Base-by-base conservation (phyloP, 1,140 invertebrate species). In the Drosophila bifasciata region DNA sequence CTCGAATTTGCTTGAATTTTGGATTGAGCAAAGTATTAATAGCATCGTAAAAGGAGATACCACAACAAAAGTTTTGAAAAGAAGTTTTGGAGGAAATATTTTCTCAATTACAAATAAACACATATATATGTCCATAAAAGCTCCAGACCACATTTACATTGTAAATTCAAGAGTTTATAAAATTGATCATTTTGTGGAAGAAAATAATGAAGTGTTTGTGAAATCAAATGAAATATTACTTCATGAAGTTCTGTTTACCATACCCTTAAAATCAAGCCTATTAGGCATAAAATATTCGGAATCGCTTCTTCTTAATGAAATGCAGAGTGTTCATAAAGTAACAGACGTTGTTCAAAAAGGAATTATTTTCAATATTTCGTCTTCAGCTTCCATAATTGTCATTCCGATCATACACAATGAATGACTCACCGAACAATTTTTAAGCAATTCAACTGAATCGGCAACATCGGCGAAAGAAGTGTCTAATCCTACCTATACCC, bases 171-270 rank as follows among this genome's bases (percentile, higher is more conserved):
- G n/a, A n/a, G n/a, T n/a, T n/a, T n/a, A n/a, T n/a, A n/a, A n/a
- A n/a, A n/a, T n/a, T n/a, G n/a, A n/a, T n/a, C n/a, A n/a, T 49
- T 58, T 58, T 58, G 92, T 75, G 61, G 2, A 19, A 19, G 19
- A 19, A 19, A 19, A 19, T 2, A 19, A 43, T 9, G 51, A 59
- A 23, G 32, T 48, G 13, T 39, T 48, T 48, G 44, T 48, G 25
- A 58, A 48, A 58, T 50, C 57, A 43, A 50, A 60, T 53, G 41
- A 52, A 60, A 43, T 59, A 68, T 44, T 59, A 44, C 13, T 57
- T 11, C n/a, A 50, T 25, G 50, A 64, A 57, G 46, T 25, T 41
- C 36, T 58, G 13, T 49, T 58, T 40, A 58, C 25, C 1, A 40
- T 49, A 3, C 19, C 19, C 19, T 19, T 19, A 19, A 19, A 19